phyloP scores from a whole-genome alignment of 2,113 vertebrate genomes.

The Plestiodon gilberti region DNA sequence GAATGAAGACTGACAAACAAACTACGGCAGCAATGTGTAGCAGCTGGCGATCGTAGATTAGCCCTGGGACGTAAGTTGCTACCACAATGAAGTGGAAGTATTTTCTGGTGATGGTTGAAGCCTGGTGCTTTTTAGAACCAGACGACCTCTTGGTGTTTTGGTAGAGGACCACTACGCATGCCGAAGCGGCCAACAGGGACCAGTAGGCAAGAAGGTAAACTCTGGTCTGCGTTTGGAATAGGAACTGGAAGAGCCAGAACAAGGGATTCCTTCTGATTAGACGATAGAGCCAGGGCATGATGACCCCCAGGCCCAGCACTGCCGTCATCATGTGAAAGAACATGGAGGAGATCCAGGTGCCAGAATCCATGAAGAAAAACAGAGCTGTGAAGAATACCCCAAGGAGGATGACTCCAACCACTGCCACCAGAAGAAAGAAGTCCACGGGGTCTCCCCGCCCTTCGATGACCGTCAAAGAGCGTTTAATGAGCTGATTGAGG shows the following conservation, averaged over 20 bases:
- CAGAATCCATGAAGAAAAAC: constrained; percentile 95
- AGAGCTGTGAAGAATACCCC: constrained; percentile 91
- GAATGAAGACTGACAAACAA: constrained; percentile 87
- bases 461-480: constrained; percentile 84
- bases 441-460: constrained; percentile 87
- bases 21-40: constrained; percentile 88
- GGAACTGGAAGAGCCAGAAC: constrained; percentile 91
- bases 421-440: constrained; percentile 89
- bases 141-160: constrained; percentile 87
- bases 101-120: constrained; percentile 88
- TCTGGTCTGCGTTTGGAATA: constrained; percentile 81
- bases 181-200: constrained; percentile 81
- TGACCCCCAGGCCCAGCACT: constrained; percentile 88
- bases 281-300: constrained; percentile 93
- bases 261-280: constrained; percentile 91
- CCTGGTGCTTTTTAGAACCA: constrained; percentile 91
- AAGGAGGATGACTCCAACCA: constrained; percentile 87
- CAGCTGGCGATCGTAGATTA: constrained; percentile 88
- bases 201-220: constrained; percentile 89
- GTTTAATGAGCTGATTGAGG: constrained; percentile 97
- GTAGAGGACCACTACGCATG: constrained; percentile 86
- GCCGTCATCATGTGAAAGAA: constrained; percentile 96
- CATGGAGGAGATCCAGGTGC: constrained; percentile 93
- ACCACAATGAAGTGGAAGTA: constrained; percentile 95
- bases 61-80: constrained; percentile 90